phyloP scores from a whole-genome alignment of 2,888 invertebrate species.

The Drosophila maculinotata region DNA sequence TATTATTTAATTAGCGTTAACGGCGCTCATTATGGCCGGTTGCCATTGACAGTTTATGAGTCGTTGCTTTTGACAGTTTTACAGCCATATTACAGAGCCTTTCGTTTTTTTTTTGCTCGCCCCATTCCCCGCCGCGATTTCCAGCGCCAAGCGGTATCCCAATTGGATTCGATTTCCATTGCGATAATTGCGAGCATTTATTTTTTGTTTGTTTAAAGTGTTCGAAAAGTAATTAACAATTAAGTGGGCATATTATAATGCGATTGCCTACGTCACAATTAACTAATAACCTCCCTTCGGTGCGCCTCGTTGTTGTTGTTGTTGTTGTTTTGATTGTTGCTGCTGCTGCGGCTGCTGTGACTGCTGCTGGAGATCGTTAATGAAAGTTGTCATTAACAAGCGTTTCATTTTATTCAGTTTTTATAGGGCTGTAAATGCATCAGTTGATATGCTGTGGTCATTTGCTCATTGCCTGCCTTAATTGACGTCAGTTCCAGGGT shows the following conservation, averaged over 20 bases:
- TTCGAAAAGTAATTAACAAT: slow-evolving; percentile 77
- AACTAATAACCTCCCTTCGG: slow-evolving; percentile 62
- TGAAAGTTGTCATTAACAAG: slow-evolving; percentile 67
- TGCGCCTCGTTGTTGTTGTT: not conserved
- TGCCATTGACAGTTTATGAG: slow-evolving; percentile 51
- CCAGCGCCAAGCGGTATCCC: slow-evolving; percentile 5
- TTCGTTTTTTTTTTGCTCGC: no score
- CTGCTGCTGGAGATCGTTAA: slow-evolving; percentile 54
- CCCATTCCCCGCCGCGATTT: no score
- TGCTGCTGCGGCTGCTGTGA: slow-evolving; percentile 1
- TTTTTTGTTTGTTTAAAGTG: slow-evolving; percentile 73
- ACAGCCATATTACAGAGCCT: slow-evolving; percentile 49
- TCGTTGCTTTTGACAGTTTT: slow-evolving; percentile 62
- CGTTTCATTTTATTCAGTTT: slow-evolving; percentile 35
- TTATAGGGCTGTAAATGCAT: slow-evolving; percentile 48
- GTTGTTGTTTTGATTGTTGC: no score
- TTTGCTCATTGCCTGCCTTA: slow-evolving; percentile 13
- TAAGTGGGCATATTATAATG: slow-evolving; percentile 72
- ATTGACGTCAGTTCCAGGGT: slow-evolving; percentile 35
- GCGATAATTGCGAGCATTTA: slow-evolving; percentile 64
- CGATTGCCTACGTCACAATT: slow-evolving; percentile 72
- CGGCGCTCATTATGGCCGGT: slow-evolving; percentile 21
- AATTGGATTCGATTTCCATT: slow-evolving; percentile 42
- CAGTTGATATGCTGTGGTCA: slow-evolving; percentile 29
- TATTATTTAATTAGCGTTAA: slow-evolving; percentile 63